Evolutionary conservation across 2,113 vertebrate genomes (phyloP).

Genomic region (Cryptomyrus ogoouensis): DNA sequence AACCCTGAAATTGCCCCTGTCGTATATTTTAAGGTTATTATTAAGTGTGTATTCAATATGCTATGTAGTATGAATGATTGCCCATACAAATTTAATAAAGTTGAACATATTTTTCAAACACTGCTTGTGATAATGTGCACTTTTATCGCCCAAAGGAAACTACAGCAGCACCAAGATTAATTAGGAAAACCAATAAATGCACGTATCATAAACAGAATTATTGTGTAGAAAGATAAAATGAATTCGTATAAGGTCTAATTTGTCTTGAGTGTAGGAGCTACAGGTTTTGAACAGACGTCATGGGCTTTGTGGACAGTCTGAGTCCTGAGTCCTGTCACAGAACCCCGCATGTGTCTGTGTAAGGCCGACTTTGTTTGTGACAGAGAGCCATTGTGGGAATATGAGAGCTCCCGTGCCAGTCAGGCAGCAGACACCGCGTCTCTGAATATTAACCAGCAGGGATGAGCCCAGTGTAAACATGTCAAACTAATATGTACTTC

Average conservation of each 20-base stretch:
- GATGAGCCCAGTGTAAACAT: neutral
- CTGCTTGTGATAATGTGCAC: neutral
- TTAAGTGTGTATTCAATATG: neutral
- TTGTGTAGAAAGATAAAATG: neutral
- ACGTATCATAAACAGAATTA: neutral
- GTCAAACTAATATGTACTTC: neutral
- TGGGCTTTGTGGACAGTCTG: neutral
- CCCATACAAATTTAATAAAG: neutral
- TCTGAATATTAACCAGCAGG: slow-evolving; percentile 26
- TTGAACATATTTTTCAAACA: neutral
- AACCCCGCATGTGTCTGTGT: slow-evolving; percentile 37
- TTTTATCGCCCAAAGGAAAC: neutral
- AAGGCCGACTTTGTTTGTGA: slow-evolving; percentile 48
- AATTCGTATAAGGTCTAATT: neutral
- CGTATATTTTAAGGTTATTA: neutral
- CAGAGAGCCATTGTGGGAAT: slow-evolving; percentile 50
- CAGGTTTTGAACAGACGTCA: neutral
- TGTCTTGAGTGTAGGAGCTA: neutral
- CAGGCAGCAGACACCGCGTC: slow-evolving; percentile 45
- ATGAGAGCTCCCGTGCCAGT: slow-evolving; percentile 52
- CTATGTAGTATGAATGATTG: neutral
- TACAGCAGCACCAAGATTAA: neutral
- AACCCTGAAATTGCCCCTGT: neutral
- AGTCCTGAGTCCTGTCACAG: slow-evolving; percentile 30
- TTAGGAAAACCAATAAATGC: neutral